Conservation (phyloP, 2,797 vertebrate species). For the Mionectes olivaceus region DNA sequence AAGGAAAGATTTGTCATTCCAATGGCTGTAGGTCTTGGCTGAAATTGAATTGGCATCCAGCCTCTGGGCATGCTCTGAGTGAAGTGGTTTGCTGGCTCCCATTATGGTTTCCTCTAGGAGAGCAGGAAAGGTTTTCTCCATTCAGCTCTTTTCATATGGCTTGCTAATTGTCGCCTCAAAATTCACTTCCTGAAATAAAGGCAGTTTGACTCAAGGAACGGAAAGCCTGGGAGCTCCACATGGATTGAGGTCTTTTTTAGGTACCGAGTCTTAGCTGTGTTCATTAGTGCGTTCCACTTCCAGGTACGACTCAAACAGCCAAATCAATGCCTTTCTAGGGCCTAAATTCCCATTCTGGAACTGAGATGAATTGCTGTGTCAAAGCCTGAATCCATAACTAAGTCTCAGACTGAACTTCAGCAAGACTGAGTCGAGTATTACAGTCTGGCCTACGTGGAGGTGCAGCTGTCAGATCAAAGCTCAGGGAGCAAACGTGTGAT, state of each 20-base stretch:
- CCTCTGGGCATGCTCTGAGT: background rate
- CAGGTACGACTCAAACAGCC: background rate
- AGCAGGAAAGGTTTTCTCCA: background rate
- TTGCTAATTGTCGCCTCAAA: background rate
- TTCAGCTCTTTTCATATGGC: background rate
- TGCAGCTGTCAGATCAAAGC: background rate
- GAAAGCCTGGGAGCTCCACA: rapidly evolving
- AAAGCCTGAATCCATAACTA: background rate
- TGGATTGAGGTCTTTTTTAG: background rate
- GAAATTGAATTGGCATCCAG: slow-evolving; percentile 67
- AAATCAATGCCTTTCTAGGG: background rate
- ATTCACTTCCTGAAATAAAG: background rate
- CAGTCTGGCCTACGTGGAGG: background rate
- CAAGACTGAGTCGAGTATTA: background rate
- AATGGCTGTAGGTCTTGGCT: slow-evolving; percentile 62
- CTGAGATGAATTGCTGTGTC: background rate
- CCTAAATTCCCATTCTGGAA: background rate
- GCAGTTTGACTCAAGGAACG: background rate
- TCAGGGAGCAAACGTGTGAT: background rate
- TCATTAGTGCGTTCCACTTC: background rate
- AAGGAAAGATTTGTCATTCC: slow-evolving; percentile 79
- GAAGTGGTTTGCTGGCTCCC: background rate
- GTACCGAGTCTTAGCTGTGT: background rate
- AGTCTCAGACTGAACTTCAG: background rate
- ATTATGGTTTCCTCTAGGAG: background rate